Percentiles rank a stretch among this genome's conserved stretches.
Evolutionary conservation across 2,797 vertebrate genomes (phyloP).

Genomic region (Stomatorhinus walkeri): DNA sequence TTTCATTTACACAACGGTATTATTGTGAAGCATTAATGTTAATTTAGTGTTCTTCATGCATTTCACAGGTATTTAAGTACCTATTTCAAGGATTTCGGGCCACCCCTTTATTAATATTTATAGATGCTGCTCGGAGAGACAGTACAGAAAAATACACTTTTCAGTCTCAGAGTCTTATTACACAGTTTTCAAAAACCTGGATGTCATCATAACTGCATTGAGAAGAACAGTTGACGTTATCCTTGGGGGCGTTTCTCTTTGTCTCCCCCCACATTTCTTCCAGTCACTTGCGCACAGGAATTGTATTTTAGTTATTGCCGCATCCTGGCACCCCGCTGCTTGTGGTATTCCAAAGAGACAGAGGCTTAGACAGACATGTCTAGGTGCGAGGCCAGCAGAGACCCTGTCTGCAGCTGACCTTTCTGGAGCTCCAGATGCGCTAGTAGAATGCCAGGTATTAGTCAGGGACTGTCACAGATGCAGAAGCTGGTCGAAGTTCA

Average conservation of each 20-base stretch:
- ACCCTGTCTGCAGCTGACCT: neutral
- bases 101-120: neutral
- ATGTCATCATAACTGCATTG: neutral
- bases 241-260: neutral
- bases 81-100: neutral
- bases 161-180: neutral
- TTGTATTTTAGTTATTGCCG: neutral
- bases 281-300: neutral
- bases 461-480: neutral
- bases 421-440: neutral
- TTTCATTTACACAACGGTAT: neutral
- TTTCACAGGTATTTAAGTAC: neutral
- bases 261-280: neutral
- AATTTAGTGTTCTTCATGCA: neutral
- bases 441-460: neutral
- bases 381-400: neutral
- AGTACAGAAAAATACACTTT: neutral
- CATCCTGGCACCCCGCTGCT: neutral
- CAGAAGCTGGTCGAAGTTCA: neutral
- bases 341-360: neutral
- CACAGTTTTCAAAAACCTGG: neutral
- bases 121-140: neutral
- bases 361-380: neutral
- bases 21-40: conserved; percentile 2
- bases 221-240: neutral